Base-by-base conservation (phyloP, 2,113 vertebrate species). In the Mus musculus region DNA sequence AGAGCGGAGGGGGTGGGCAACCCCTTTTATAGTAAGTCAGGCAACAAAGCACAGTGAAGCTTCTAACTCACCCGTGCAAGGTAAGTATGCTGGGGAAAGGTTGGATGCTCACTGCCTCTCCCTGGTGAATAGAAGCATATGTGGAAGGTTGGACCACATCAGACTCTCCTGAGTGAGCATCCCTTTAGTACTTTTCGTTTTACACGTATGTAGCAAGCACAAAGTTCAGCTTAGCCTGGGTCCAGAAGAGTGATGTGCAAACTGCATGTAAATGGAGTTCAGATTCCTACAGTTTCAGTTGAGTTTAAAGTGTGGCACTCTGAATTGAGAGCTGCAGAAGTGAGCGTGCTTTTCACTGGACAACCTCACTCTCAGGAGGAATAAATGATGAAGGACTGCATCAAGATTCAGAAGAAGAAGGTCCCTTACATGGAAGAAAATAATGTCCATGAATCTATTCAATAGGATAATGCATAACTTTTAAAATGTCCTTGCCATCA, bases 331-430 rank as follows among this genome's bases (percentile, higher is more conserved):
- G 56, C 39, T 46, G 90, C 88, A 56, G 56, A 93, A 56, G 42
- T 17, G 39, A 6, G 36, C 33, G 10, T 28, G 49, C 36, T 56
- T 84, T 84, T 42, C 13, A 42, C 88, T 30, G 6, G 73, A 72
- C 73, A 93, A 59, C 72, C 92, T 94, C 65, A 28, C 24, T 71
- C 73, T 88, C 73, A 80, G 17, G 28, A 96, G 88, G 52, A 75
- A 19, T 71, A 96, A 96, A 52, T 93, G 91, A 81, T 59, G 71
- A 93, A 20, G 11, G 19, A 72, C 75, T 72, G 14, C 30, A 19
- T 84, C 71, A 89, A 91, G n/a, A 77, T 49, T 92, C 67, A 52
- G 20, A 67, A 42, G 84, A 93, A 94, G 17, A 82, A 56, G 36
- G 11, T 46, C 65, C 16, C 63, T 85, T 82, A 54, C 19, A 52